phyloP scores from a whole-genome alignment of 2,888 invertebrate genomes.

The Trissonchulus latispiculum region DNA sequence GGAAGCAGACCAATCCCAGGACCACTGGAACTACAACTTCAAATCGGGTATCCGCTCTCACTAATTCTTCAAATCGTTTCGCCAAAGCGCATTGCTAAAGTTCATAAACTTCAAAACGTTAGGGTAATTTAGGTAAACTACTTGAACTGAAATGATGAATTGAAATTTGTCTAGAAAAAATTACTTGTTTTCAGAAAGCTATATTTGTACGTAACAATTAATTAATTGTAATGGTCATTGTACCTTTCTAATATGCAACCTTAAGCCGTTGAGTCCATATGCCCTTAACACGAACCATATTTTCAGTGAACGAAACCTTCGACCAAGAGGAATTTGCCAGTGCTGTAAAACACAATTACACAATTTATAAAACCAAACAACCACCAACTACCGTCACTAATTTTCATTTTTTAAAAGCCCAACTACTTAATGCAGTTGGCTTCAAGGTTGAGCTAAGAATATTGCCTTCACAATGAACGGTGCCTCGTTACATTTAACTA shows the following conservation, averaged over 20 bases:
- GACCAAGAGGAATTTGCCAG: slow-evolving; percentile 61
- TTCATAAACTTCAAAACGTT: not conserved
- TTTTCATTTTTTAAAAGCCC: not conserved
- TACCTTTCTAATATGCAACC: slow-evolving; percentile 72
- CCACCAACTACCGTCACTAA: too few relatives aligned
- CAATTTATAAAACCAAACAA: too few relatives aligned
- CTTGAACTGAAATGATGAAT: too few relatives aligned
- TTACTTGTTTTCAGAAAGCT: too few relatives aligned
- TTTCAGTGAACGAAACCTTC: slow-evolving; percentile 87
- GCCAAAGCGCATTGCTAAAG: slow-evolving; percentile 46
- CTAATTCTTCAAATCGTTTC: slow-evolving; percentile 38
- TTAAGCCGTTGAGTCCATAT: slow-evolving; percentile 82
- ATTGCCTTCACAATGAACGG: not conserved
- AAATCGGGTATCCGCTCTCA: slow-evolving; percentile 38
- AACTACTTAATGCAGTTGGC: not conserved
- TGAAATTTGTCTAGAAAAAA: too few relatives aligned
- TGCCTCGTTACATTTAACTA: not conserved
- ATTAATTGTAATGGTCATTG: slow-evolving; percentile 1
- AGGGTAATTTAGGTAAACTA: too few relatives aligned
- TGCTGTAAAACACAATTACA: slow-evolving; percentile 32
- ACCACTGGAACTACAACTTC: slow-evolving; percentile 42
- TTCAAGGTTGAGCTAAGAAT: not conserved
- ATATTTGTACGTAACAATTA: not conserved
- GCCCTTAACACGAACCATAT: slow-evolving; percentile 91
- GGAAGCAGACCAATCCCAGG: slow-evolving; percentile 43